Evolutionary conservation across 1,140 invertebrate genomes (phyloP).

Genomic region (Solenopsis fugax): DNA sequence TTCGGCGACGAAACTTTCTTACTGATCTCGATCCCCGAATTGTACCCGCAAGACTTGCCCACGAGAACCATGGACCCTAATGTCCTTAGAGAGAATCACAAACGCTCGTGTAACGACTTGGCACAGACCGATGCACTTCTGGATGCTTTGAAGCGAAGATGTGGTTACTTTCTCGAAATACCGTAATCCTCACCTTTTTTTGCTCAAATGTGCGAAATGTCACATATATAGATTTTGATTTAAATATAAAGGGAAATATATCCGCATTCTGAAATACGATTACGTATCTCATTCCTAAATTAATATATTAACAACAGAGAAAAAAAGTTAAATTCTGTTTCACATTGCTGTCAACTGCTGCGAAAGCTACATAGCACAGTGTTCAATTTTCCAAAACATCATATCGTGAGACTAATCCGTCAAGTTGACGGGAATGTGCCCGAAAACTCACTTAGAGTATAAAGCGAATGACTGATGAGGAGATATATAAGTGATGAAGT

Average conservation of each 20-base stretch:
- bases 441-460: constrained; percentile 33
- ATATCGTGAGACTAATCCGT: constrained; percentile 61
- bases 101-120: constrained; percentile 59
- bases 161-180: constrained; percentile 1
- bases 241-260: neutral
- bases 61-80: constrained; percentile 14
- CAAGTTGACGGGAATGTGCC: constrained; percentile 59
- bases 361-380: neutral
- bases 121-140: constrained; percentile 2
- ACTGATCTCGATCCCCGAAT: constrained; percentile 43
- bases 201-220: neutral
- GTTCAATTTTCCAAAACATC: constrained; percentile 50
- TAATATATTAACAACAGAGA: neutral
- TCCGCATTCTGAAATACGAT: neutral
- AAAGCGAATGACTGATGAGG: constrained; percentile 67
- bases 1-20: constrained; percentile 62
- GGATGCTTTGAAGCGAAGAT: neutral
- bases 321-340: constrained; percentile 33
- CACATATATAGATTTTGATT: neutral
- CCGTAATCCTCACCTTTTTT: neutral
- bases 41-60: constrained; percentile 36
- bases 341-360: constrained; percentile 6
- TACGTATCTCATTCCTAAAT: neutral
- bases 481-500: constrained; percentile 19
- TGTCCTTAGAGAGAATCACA: constrained; percentile 15